Conservation (phyloP, 2,797 vertebrate species). For the Tragelaphus oryx region DNA sequence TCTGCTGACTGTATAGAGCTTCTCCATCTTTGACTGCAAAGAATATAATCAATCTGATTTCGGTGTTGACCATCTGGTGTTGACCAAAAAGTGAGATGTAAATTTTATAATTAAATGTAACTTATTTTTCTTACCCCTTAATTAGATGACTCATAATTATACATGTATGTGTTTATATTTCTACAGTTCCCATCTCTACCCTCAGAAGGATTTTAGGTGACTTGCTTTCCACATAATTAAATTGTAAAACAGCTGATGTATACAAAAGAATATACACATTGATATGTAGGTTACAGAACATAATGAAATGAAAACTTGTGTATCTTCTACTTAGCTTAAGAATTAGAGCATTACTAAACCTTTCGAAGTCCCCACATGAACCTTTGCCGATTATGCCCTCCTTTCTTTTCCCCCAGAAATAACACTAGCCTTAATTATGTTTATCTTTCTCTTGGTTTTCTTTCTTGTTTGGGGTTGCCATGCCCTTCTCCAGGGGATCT, state of each 20-base stretch:
- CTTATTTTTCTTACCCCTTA: not conserved
- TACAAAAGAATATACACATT: not conserved
- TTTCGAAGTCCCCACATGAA: not conserved
- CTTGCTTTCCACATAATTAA: constrained; percentile 1
- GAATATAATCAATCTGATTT: not conserved
- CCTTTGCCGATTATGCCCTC: not conserved
- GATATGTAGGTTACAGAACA: not conserved
- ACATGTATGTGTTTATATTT: not conserved
- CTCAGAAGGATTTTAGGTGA: not conserved
- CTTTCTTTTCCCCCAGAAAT: not conserved
- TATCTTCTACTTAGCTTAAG: not conserved
- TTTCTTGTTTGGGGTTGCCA: not conserved
- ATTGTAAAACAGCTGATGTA: not conserved
- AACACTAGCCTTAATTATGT: not conserved
- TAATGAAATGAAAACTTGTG: not conserved
- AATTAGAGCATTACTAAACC: not conserved
- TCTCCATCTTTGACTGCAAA: not conserved
- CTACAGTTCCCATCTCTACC: not conserved
- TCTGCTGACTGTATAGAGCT: not conserved
- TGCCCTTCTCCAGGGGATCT: not conserved
- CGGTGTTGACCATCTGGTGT: not conserved
- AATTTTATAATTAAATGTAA: constrained; percentile 1
- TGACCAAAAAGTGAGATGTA: not conserved
- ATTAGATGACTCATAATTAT: not conserved
- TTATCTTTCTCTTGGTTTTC: not conserved